A percentile compares a stretch with the other conserved stretches of the same genome.
Evolutionary conservation across 2,797 vertebrate species (phyloP).

Genomic region (Streptopelia turtur): DNA sequence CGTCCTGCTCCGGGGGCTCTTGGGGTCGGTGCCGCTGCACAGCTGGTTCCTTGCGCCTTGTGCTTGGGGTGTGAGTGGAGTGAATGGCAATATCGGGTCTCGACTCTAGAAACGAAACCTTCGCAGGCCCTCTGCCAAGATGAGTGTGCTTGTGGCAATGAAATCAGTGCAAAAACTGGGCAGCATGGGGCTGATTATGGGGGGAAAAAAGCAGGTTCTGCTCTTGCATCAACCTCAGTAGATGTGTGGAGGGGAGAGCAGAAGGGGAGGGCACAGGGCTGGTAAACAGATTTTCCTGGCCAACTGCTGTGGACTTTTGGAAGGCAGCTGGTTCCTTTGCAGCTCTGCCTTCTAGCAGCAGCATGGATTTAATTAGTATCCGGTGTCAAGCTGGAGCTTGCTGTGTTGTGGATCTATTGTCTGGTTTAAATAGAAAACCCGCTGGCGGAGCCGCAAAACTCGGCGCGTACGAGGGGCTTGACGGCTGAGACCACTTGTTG

Average conservation of each 20-base stretch:
- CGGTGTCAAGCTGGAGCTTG: neutral
- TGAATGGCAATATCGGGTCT: neutral
- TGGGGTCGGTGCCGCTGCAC: neutral
- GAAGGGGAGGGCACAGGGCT: neutral
- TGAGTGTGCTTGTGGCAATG: fast-evolving
- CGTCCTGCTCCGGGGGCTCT: neutral
- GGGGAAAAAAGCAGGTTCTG: neutral
- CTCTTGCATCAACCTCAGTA: fast-evolving
- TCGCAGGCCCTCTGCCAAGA: neutral
- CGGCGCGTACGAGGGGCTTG: fast-evolving
- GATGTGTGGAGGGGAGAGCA: neutral
- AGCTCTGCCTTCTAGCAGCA: neutral
- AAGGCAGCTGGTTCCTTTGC: slow-evolving; percentile 7
- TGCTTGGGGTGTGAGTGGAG: neutral
- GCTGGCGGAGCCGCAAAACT: neutral
- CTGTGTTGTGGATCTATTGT: neutral
- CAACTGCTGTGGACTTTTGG: neutral
- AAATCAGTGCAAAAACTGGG: neutral
- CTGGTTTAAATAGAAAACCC: neutral
- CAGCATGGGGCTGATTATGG: neutral
- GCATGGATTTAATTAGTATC: slow-evolving; percentile 14
- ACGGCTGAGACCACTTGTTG: neutral
- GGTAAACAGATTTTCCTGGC: neutral
- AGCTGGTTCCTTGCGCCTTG: neutral
- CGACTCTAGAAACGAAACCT: neutral